These are phyloP conservation scores for Cantharis rustica DNA, from an alignment of 2,888 invertebrate genomes.

Conservation along the genomic window DNA sequence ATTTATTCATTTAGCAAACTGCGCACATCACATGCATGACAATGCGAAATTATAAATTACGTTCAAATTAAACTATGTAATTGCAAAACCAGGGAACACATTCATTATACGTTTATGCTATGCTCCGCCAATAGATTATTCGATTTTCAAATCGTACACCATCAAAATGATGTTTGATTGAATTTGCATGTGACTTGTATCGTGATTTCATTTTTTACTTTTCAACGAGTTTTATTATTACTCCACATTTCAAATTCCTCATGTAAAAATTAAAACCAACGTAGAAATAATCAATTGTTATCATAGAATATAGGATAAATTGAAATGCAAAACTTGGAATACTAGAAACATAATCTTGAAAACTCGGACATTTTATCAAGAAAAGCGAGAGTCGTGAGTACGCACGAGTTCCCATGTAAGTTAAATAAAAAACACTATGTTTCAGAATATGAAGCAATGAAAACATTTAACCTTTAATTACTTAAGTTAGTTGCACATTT, in stretches of 20 bases:
- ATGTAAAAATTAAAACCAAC: neutral
- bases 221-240: neutral
- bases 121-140: conserved; percentile 36
- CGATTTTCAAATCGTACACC: conserved; percentile 28
- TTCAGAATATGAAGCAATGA: too few relatives aligned
- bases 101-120: conserved; percentile 49
- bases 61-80: conserved; percentile 60
- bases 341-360: too few relatives aligned
- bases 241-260: neutral
- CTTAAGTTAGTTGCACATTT: too few relatives aligned
- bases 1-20: conserved; percentile 54
- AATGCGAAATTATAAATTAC: conserved; percentile 59
- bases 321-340: too few relatives aligned
- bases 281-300: too few relatives aligned
- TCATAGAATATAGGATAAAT: too few relatives aligned
- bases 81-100: conserved; percentile 56
- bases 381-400: too few relatives aligned
- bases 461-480: too few relatives aligned
- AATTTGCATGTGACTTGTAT: conserved; percentile 49
- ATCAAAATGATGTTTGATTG: conserved; percentile 43
- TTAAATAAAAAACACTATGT: too few relatives aligned
- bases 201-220: conserved; percentile 35
- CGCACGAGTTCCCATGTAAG: too few relatives aligned
- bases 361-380: too few relatives aligned
- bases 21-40: conserved; percentile 57